Evolutionary conservation across 2,797 vertebrate genomes (phyloP), one percentile per base, ranked within the genome.

Genomic region (Darevskia nairensis): DNA sequence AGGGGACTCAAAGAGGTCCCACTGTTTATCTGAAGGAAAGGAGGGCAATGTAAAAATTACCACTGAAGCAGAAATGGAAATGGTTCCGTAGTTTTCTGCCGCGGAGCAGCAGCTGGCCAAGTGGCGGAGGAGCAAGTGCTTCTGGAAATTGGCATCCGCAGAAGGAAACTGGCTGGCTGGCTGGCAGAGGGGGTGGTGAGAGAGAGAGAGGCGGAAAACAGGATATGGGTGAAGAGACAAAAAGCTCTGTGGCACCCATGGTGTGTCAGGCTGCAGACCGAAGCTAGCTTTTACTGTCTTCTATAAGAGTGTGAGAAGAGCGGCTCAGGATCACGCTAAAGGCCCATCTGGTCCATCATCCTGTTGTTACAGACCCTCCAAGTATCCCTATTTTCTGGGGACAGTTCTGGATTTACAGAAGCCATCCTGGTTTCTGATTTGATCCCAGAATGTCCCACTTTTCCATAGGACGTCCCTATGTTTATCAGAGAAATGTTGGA

Each of bases 1-100:
- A 96, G 90, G 95, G 94, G 96, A 95, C 93, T 21, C 0, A 87
- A 89, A 96, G 95, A 96, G 95, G 94, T 95, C 95, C 95, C 94
- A 94, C 90, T 90, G 94, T 94, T 96, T 94, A 95, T 96, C 71
- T 71, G 95, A 39, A 95, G 93, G 94, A 94, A 17, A 95, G 94
- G 90, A 95, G 94, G 94, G 92, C 94, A 95, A 91, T 0, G 78
- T 88, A 25, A 91, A 94, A 96, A 92, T 91, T 74, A 81, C 82
- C 72, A 32, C 81, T 6, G n/a, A 89, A 92, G 91, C 93, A 85
- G 91, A 95, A 94, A 89, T 83, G 76, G 88, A 93, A 84, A 84
- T 71, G 61, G 35, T 92, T 96, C 3, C 75, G 89, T 0, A 29
- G 10, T 61, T 80, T 85, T 66, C 46, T n/a, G 44, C 72, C 78